Evolutionary conservation across 2,888 invertebrate genomes (phyloP).

Genomic region (Amiota minor): DNA sequence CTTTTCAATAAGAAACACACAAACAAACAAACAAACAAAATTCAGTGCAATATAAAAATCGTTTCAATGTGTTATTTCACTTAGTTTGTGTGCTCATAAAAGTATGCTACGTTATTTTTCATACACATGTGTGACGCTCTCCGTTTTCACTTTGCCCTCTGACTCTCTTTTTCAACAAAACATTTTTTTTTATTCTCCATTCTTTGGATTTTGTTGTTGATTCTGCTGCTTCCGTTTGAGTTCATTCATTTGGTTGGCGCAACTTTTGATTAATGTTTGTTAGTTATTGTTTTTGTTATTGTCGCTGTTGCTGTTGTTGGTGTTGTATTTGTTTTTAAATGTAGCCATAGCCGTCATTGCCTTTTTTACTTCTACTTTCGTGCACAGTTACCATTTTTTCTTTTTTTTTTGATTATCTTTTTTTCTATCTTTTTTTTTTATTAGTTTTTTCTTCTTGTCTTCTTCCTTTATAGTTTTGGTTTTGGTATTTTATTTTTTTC

Average conservation of each 20-base stretch:
- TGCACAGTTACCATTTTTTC: neutral
- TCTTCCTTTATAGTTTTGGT: neutral
- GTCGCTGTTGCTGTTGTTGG: neutral
- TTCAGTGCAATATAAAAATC: too few relatives aligned
- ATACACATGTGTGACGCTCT: neutral
- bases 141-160: neutral
- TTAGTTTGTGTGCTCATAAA: neutral
- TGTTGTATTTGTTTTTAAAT: constrained; percentile 6
- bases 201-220: neutral
- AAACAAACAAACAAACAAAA: neutral
- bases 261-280: constrained; percentile 22
- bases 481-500: constrained; percentile 38
- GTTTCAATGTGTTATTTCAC: neutral
- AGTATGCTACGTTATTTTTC: constrained; percentile 6
- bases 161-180: neutral
- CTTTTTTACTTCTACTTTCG: neutral
- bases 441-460: neutral
- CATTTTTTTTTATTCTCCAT: neutral
- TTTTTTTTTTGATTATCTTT: neutral
- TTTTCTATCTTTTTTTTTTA: neutral
- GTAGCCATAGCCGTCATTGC: neutral
- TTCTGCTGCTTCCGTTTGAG: neutral
- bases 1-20: neutral
- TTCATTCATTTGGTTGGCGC: constrained; percentile 11
- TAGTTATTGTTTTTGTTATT: neutral